These are phyloP conservation scores for Buphagus erythrorhynchus DNA, from an alignment of 2,797 vertebrate genomes.

Conservation along the genomic window DNA sequence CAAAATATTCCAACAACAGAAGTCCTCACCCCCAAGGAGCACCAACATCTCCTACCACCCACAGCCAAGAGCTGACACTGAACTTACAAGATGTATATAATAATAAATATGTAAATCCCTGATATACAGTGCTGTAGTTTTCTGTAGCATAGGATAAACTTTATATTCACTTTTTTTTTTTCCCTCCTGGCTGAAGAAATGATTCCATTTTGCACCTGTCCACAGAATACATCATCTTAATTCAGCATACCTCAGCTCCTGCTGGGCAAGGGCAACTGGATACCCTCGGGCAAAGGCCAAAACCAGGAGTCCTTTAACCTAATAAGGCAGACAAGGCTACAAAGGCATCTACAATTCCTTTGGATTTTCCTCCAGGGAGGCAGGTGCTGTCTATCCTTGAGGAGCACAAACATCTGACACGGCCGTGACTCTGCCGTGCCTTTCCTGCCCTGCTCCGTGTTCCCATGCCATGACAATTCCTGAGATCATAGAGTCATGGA, in stretches of 20 bases:
- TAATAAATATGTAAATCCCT: neutral
- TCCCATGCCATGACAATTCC: neutral
- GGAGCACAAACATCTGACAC: neutral
- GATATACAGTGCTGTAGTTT: neutral
- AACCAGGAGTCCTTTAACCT: neutral
- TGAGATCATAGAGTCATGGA: neutral
- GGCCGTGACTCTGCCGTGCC: neutral
- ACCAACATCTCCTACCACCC: neutral
- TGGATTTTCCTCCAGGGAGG: neutral
- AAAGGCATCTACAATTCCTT: slow-evolving; percentile 27
- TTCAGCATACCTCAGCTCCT: slow-evolving; percentile 27
- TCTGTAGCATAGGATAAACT: neutral
- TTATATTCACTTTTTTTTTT: neutral
- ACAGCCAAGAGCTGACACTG: neutral
- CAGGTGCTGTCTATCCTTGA: neutral
- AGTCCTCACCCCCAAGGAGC: fast-evolving
- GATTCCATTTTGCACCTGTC: neutral
- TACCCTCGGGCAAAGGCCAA: neutral
- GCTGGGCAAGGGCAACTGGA: neutral
- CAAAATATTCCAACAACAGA: neutral
- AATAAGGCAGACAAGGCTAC: slow-evolving; percentile 9
- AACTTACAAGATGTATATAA: no score
- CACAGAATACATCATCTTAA: slow-evolving; percentile 9
- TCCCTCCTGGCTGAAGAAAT: neutral
- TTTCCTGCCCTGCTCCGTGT: neutral